Evolutionary conservation across 2,113 vertebrate species (phyloP), one percentile per base, ranked within the genome.

Genomic region (Platichthys flesus): DNA sequence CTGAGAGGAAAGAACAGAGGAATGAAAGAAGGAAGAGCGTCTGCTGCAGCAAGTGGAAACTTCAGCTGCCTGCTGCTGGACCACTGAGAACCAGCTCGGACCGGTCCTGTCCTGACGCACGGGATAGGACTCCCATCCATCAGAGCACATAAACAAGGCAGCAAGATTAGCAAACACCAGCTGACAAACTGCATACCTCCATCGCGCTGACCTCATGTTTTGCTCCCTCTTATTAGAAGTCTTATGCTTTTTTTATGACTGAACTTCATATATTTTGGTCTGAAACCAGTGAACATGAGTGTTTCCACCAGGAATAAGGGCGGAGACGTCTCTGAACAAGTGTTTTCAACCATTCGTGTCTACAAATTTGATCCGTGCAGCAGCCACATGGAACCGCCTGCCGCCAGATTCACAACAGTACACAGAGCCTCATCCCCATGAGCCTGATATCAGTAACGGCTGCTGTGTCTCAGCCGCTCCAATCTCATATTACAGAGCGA

Each of bases 21-120:
- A 90, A 84, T 12, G 80, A 91, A 93, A 90, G 54, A 47, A 82
- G 86, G 87, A 90, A 88, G 79, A 79, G 42, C 56, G 47, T 24
- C 71, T 83, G 86, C 83, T 81, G 81, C 70, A 76, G 76, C 72
- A 20, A 67, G 64, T 82, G 87, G 78, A 90, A 89, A 89, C 56
- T 81, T 47, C 64, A 55, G 65, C 71, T 23, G 66, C 52, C 51
- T 76, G 63, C 65, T 45, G 73, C 56, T 31, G 61, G 54, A 49
- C 26, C 16, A 49, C 6, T 24, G 47, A 76, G 79, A 91, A 89
- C 90, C 84, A 71, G 90, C 60, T 88, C 59, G n/a, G 79, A 89
- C 89, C 40, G 75, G 90, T 79, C 79, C 78, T 5, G 67, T 42
- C 65, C 62, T 59, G 76, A 82, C 9, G 21, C 66, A 64, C 40